Percentiles rank a stretch among this genome's conserved stretches.
Conservation (phyloP, 1,140 invertebrate species). For the Monomorium pharaonis region DNA sequence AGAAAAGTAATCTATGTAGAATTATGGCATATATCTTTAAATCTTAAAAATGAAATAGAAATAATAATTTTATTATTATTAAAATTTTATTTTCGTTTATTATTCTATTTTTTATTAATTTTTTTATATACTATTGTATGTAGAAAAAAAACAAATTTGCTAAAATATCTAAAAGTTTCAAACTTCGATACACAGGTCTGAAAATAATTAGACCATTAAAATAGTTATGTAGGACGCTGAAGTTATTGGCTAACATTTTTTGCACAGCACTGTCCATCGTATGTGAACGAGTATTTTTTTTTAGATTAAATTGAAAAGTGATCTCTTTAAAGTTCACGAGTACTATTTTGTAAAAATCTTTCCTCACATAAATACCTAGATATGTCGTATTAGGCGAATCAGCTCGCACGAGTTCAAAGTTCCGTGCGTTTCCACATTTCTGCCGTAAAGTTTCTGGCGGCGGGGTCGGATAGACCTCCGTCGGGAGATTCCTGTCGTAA, state of each 20-base stretch:
- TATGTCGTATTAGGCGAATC: constrained; percentile 28
- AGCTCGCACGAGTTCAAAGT: constrained; percentile 36
- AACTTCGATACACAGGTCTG: no score
- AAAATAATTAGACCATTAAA: no score
- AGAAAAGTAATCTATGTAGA: not conserved
- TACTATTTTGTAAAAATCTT: not conserved
- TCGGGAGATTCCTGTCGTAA: constrained; percentile 25
- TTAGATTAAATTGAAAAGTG: not conserved
- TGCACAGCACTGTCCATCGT: no score
- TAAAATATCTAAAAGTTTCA: no score
- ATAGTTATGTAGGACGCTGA: no score
- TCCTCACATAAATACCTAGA: not conserved
- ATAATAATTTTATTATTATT: not conserved
- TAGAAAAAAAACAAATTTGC: no score
- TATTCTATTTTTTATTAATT: not conserved
- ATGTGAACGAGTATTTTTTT: no score
- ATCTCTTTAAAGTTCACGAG: not conserved
- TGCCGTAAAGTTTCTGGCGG: constrained; percentile 35
- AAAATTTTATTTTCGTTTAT: not conserved
- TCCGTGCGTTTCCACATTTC: constrained; percentile 41
- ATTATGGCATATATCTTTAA: not conserved
- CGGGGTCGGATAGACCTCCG: constrained; percentile 11
- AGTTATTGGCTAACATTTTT: no score
- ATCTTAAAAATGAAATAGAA: not conserved
- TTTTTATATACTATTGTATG: no score